Evolutionary conservation across 2,113 vertebrate genomes (phyloP).

Genomic region (Oceanites oceanicus): DNA sequence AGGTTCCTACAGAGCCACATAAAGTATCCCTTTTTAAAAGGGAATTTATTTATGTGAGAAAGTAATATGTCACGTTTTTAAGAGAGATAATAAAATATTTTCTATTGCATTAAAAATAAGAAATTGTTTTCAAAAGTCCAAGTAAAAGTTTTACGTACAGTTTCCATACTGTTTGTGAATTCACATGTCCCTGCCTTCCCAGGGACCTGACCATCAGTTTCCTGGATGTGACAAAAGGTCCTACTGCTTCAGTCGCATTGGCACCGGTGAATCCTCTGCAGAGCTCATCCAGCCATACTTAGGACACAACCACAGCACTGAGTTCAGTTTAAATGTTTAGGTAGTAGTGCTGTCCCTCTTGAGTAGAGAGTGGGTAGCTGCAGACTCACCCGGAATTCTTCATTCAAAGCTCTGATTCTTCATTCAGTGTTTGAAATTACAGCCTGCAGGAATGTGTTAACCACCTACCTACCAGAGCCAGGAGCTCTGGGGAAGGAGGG

Average conservation of each 20-base stretch:
- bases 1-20: neutral
- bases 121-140: neutral
- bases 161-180: neutral
- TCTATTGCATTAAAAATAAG: neutral
- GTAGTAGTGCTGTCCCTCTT: neutral
- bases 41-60: neutral
- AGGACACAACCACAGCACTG: neutral
- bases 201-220: neutral
- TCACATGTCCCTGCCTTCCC: neutral
- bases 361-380: neutral
- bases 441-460: neutral
- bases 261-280: neutral
- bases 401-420: neutral
- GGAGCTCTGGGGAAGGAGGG: neutral
- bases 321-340: neutral
- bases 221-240: neutral
- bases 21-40: neutral
- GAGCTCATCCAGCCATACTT: neutral
- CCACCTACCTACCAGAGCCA: too few species aligned
- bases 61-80: neutral
- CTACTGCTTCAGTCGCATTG: neutral
- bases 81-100: neutral
- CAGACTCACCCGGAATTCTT: neutral
- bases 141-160: neutral
- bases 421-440: neutral